A percentile compares a stretch with the other conserved stretches of the same genome.
phyloP scores from a whole-genome alignment of 2,888 invertebrate genomes.

The Zaprionus obscuricornis region DNA sequence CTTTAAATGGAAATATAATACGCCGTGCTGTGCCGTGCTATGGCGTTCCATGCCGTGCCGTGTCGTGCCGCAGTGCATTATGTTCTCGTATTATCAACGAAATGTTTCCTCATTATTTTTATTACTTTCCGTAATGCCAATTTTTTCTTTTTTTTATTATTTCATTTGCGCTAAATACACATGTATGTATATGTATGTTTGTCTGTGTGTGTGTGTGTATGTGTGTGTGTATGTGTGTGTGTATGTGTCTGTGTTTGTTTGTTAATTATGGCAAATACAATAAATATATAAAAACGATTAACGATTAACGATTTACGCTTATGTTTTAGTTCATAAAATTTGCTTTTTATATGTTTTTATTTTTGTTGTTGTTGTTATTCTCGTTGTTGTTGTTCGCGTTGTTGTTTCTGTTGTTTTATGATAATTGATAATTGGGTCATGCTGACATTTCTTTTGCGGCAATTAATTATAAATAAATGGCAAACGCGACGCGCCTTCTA shows the following conservation, averaged over 20 bases:
- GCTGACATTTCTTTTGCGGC: conserved; percentile 47
- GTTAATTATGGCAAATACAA: conserved; percentile 39
- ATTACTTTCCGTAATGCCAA: too few relatives aligned
- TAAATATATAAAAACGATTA: too few relatives aligned
- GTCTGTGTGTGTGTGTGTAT: neutral
- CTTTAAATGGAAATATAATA: too few relatives aligned
- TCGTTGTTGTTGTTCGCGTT: neutral
- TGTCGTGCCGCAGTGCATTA: too few relatives aligned
- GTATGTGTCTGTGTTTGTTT: neutral
- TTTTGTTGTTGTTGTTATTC: neutral
- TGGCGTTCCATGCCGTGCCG: too few relatives aligned
- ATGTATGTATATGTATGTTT: neutral
- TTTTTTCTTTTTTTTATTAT: too few relatives aligned
- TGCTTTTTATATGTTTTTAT: conserved; percentile 13
- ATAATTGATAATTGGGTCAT: conserved; percentile 68
- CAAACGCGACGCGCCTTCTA: conserved; percentile 31
- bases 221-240: neutral
- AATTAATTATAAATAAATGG: conserved; percentile 52
- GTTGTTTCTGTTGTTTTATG: conserved; percentile 26
- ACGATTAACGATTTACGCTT: conserved; percentile 26
- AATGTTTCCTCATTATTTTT: too few relatives aligned
- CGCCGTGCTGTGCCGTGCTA: too few relatives aligned
- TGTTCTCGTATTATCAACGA: too few relatives aligned
- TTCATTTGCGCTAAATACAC: neutral
- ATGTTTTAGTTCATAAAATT: conserved; percentile 28